phyloP scores from a whole-genome alignment of 2,888 invertebrate genomes.

The Phragmatobia fuliginosa region DNA sequence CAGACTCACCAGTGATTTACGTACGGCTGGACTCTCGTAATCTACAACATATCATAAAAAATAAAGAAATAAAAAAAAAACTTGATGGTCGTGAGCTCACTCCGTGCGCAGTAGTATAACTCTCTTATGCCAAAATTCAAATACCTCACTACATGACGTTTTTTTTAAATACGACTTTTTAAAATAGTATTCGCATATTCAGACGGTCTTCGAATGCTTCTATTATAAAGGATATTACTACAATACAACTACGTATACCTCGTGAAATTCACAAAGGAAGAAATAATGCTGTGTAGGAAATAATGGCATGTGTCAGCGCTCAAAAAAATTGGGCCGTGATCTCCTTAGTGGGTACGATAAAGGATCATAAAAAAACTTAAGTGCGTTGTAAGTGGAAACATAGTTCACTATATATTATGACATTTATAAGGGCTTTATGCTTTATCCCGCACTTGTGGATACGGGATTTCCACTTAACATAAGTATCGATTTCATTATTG shows the following conservation, averaged over 20 bases:
- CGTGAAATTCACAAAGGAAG: not conserved
- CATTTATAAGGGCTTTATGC: constrained; percentile 11
- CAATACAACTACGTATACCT: not conserved
- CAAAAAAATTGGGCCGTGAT: constrained; percentile 35
- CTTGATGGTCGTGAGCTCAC: too few species aligned
- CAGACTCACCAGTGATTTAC: too few species aligned
- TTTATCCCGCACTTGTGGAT: not conserved
- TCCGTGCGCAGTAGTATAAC: not conserved
- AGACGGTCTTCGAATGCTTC: not conserved
- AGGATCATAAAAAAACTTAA: constrained; percentile 42
- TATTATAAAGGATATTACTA: not conserved
- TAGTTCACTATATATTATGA: constrained; percentile 10
- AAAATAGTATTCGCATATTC: not conserved
- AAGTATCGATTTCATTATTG: not conserved
- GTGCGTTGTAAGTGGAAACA: constrained; percentile 41
- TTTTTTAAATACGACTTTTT: not conserved
- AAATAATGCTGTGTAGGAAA: not conserved
- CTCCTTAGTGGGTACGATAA: constrained; percentile 38
- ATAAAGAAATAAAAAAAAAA: too few species aligned
- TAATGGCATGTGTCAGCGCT: constrained; percentile 12
- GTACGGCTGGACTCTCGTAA: too few species aligned
- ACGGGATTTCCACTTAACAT: not conserved
- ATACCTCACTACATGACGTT: too few species aligned
- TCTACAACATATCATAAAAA: too few species aligned
- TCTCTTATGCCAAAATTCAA: not conserved